Evolutionary conservation across 2,888 invertebrate species (phyloP).

Genomic region (Thymelicus sylvestris): DNA sequence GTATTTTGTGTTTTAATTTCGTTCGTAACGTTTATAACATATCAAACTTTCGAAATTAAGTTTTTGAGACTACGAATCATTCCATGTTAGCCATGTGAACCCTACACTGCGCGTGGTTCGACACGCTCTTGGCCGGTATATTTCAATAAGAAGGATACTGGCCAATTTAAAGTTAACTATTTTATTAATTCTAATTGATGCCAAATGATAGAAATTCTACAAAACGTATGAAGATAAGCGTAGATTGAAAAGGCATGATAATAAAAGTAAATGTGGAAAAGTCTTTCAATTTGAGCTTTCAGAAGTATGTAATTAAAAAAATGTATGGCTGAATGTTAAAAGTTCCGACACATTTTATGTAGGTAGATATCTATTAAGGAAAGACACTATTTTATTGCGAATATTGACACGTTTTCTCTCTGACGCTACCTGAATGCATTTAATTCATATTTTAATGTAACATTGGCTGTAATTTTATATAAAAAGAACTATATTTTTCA

Average conservation of each 20-base stretch:
- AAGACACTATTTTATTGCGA: conserved; percentile 22
- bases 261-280: not conserved
- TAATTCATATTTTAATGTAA: conserved; percentile 25
- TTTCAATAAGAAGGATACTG: no score
- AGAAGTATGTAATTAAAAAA: not conserved
- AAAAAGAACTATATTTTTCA: conserved; percentile 14
- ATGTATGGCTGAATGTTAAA: conserved; percentile 9
- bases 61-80: no score
- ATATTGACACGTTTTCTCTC: conserved; percentile 12
- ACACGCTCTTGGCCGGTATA: no score
- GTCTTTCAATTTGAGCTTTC: not conserved
- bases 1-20: no score
- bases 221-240: not conserved
- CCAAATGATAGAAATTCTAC: conserved; percentile 9
- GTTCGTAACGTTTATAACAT: no score
- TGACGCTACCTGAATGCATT: conserved; percentile 18
- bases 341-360: conserved; percentile 10
- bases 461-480: conserved; percentile 24
- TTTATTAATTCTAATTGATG: conserved; percentile 1
- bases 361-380: not conserved
- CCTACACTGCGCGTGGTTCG: no score
- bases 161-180: no score
- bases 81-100: no score
- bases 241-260: not conserved
- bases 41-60: no score